Conservation (phyloP, 2,797 vertebrate species). For the Natrix natrix region DNA sequence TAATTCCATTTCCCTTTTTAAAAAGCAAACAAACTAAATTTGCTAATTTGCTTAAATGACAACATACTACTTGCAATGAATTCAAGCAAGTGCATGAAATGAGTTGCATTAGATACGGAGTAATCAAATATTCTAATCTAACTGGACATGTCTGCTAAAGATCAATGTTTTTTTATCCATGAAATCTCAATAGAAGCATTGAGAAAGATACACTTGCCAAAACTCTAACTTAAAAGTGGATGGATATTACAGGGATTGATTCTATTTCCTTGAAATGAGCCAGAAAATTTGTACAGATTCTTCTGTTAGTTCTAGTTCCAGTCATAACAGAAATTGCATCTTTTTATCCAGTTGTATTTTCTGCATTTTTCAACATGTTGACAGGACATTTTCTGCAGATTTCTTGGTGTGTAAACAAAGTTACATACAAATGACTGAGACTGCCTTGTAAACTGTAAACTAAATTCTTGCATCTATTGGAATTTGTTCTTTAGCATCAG, state of each 20-base stretch:
- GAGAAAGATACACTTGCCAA: not conserved
- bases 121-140: not conserved
- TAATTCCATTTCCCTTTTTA: not conserved
- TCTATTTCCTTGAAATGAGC: not conserved
- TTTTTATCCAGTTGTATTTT: not conserved
- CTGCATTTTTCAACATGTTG: constrained; percentile 21
- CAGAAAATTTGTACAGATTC: fast-evolving
- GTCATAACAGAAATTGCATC: not conserved
- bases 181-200: fast-evolving
- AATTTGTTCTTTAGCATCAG: not conserved
- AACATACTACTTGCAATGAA: not conserved
- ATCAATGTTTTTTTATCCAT: not conserved
- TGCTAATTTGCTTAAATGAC: not conserved
- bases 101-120: not conserved
- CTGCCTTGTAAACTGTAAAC: not conserved
- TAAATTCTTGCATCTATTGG: not conserved
- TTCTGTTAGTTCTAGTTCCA: constrained; percentile 27
- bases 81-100: constrained; percentile 24
- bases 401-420: constrained; percentile 12
- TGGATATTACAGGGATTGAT: constrained; percentile 6
- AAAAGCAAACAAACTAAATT: no score
- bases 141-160: not conserved
- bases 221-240: not conserved
- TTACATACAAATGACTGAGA: not conserved
- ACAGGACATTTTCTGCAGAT: constrained; percentile 11